A percentile compares a stretch with the other conserved stretches of the same genome.
phyloP scores from a whole-genome alignment of 2,113 vertebrate genomes.

The Xerus inauris region DNA sequence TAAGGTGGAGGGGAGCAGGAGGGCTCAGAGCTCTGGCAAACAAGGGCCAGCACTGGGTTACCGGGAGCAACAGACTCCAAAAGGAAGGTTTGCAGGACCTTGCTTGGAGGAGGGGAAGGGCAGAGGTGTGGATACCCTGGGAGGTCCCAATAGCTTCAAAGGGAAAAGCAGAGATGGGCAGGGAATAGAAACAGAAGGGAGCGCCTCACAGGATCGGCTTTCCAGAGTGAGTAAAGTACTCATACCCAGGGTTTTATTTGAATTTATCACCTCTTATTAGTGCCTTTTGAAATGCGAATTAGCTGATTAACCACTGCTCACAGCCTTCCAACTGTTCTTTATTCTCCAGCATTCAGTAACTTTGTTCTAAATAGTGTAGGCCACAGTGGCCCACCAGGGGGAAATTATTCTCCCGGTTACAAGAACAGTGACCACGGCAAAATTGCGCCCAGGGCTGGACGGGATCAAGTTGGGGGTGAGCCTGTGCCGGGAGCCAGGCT shows the following conservation, averaged over 20 bases:
- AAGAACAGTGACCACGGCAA: slow-evolving; percentile 71
- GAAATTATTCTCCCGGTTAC: slow-evolving; percentile 81
- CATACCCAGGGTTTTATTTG: slow-evolving; percentile 76
- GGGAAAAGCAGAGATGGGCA: slow-evolving; percentile 21
- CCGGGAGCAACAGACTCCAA: neutral
- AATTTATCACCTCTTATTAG: slow-evolving; percentile 83
- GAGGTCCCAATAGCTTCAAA: slow-evolving; percentile 56
- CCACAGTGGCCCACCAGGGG: slow-evolving; percentile 77
- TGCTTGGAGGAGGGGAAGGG: neutral
- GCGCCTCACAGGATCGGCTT: neutral
- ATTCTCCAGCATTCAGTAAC: slow-evolving; percentile 76
- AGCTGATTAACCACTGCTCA: slow-evolving; percentile 80
- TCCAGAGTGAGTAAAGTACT: slow-evolving; percentile 67
- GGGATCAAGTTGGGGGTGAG: neutral
- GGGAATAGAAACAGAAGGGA: neutral
- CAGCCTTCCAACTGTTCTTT: slow-evolving; percentile 79
- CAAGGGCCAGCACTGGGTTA: neutral
- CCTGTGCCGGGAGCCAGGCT: neutral
- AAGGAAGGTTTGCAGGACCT: neutral
- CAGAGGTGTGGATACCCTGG: slow-evolving; percentile 39
- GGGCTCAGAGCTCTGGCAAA: neutral
- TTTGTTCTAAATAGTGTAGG: slow-evolving; percentile 75
- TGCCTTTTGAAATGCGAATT: slow-evolving; percentile 83
- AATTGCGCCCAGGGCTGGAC: slow-evolving; percentile 2
- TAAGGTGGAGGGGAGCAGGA: no score